These are phyloP conservation scores for Trichomycterus rosablanca DNA, from an alignment of 2,113 vertebrate species.

Conservation along the genomic window DNA sequence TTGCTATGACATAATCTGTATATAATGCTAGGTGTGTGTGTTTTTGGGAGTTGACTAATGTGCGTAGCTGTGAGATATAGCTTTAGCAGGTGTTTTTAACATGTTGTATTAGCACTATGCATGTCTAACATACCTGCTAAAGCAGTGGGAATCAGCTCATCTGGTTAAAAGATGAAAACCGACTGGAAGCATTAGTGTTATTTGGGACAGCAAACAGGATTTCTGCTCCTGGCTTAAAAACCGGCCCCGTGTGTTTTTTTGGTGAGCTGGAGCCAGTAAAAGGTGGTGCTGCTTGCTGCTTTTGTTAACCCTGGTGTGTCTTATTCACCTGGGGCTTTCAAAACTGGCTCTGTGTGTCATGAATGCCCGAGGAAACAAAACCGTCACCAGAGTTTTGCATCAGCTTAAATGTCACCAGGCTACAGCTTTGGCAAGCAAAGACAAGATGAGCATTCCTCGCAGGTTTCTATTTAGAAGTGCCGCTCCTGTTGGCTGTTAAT, in stretches of 20 bases:
- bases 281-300: constrained; percentile 14
- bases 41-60: too few species aligned
- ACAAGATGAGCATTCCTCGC: neutral
- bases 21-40: too few species aligned
- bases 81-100: too few species aligned
- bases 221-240: constrained; percentile 22
- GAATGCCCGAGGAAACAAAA: constrained; percentile 36
- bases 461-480: neutral
- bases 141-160: too few species aligned
- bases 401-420: constrained; percentile 26
- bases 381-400: constrained; percentile 28
- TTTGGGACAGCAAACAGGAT: too few species aligned
- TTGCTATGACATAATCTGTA: too few species aligned
- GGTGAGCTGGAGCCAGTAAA: neutral
- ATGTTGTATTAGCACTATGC: too few species aligned
- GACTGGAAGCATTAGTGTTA: too few species aligned
- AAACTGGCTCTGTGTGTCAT: constrained; percentile 51
- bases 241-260: constrained; percentile 37
- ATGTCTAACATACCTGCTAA: too few species aligned
- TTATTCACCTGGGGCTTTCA: constrained; percentile 44
- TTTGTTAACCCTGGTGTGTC: neutral
- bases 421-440: constrained; percentile 13
- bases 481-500: neutral
- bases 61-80: too few species aligned
- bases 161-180: too few species aligned